Evolutionary conservation across 37 sponge, comb jelly and placozoan species (phyloP).

Genomic region (Spongilla lacustris): DNA sequence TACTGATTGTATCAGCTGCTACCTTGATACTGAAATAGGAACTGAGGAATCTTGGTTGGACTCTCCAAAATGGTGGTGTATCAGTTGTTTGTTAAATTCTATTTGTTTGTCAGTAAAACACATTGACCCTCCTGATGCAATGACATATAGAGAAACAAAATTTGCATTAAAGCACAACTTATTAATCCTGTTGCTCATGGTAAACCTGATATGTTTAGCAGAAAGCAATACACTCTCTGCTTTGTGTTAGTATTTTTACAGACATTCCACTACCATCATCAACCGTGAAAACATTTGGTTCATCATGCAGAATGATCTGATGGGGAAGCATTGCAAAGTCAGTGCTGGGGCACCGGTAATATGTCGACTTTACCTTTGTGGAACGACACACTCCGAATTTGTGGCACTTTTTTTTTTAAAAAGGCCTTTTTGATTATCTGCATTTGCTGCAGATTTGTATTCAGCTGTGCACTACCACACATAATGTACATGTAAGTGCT

Average conservation of each 20-base stretch:
- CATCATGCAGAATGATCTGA: background rate
- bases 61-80: background rate
- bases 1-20: slow-evolving; percentile 67
- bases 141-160: too few species aligned
- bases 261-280: background rate
- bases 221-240: background rate
- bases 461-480: too few species aligned
- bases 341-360: background rate
- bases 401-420: background rate
- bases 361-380: background rate
- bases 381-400: background rate
- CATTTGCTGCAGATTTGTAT: background rate
- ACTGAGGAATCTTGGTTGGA: background rate
- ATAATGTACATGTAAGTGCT: too few species aligned
- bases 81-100: background rate
- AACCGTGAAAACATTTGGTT: background rate
- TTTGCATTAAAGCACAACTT: too few species aligned
- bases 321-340: background rate
- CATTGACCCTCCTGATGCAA: background rate
- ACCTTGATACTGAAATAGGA: slow-evolving; percentile 13
- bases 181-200: background rate
- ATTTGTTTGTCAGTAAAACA: background rate
- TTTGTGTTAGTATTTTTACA: background rate
- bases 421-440: background rate
- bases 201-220: background rate